phyloP scores from a whole-genome alignment of 2,888 invertebrate species.

The Meteorus cinctellus region DNA sequence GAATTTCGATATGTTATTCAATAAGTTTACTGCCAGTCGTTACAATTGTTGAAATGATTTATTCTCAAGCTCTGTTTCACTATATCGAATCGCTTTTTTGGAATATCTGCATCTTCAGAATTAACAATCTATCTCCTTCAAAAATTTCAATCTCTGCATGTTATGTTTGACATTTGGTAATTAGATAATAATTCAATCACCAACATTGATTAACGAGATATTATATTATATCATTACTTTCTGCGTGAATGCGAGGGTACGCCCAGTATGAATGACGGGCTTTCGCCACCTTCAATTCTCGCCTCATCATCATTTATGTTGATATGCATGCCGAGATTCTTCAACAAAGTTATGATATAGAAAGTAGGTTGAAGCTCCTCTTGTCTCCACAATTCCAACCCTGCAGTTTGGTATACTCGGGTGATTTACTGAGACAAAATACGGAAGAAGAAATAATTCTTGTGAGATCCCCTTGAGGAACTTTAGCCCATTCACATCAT shows the following conservation, averaged over 20 bases:
- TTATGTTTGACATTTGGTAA: neutral
- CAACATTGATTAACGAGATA: neutral
- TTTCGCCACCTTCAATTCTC: neutral
- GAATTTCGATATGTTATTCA: too few relatives aligned
- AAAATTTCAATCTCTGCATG: neutral
- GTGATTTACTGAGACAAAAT: neutral
- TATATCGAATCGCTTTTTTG: too few relatives aligned
- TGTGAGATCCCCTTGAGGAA: neutral
- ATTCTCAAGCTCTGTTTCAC: too few relatives aligned
- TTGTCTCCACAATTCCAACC: neutral
- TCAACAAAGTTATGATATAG: neutral
- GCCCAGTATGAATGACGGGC: neutral
- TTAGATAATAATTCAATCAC: neutral
- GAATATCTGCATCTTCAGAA: neutral
- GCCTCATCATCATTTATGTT: neutral
- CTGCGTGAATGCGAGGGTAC: neutral
- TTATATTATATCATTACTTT: neutral
- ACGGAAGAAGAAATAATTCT: neutral
- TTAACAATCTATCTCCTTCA: neutral
- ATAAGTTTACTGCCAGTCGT: too few relatives aligned
- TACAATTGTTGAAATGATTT: too few relatives aligned
- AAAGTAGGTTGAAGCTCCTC: neutral
- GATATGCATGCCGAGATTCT: neutral
- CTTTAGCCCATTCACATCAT: neutral
- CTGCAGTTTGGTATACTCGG: neutral